Conservation (phyloP, 1,140 invertebrate genomes). For the Metopolophium dirhodum region DNA sequence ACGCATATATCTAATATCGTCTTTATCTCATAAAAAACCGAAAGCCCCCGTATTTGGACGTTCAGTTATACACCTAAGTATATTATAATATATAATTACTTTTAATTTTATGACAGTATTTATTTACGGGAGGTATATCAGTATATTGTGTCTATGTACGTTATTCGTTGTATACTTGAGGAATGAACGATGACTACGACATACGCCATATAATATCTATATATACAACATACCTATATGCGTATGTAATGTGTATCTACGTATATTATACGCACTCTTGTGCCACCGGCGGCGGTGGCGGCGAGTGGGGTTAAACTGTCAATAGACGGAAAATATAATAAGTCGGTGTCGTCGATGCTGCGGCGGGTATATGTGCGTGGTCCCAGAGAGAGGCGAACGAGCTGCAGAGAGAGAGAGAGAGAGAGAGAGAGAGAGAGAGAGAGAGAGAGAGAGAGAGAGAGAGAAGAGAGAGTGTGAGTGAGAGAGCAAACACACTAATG, state of each 20-base stretch:
- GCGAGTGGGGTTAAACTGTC: slow-evolving; percentile 25
- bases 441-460: neutral
- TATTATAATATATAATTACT: neutral
- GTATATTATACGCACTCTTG: neutral
- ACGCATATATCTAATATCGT: neutral
- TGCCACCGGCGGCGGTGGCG: neutral
- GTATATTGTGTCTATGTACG: too few species aligned
- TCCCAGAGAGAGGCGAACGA: neutral
- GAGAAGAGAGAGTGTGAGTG: too few species aligned
- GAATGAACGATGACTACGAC: neutral
- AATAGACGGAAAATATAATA: neutral
- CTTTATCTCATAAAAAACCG: neutral
- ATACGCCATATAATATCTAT: neutral
- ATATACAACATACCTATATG: too few species aligned
- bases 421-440: neutral
- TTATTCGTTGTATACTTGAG: neutral
- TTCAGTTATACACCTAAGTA: neutral
- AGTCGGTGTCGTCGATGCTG: neutral
- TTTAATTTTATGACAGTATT: neutral
- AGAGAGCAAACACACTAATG: neutral
- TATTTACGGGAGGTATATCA: neutral
- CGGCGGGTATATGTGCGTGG: neutral
- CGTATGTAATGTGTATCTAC: neutral
- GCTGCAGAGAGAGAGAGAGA: too few species aligned
- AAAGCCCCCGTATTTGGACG: neutral